Percentiles rank a stretch among this genome's conserved stretches.
Evolutionary conservation across 2,888 invertebrate species (phyloP).

Genomic region (Trissoscelio sp.): DNA sequence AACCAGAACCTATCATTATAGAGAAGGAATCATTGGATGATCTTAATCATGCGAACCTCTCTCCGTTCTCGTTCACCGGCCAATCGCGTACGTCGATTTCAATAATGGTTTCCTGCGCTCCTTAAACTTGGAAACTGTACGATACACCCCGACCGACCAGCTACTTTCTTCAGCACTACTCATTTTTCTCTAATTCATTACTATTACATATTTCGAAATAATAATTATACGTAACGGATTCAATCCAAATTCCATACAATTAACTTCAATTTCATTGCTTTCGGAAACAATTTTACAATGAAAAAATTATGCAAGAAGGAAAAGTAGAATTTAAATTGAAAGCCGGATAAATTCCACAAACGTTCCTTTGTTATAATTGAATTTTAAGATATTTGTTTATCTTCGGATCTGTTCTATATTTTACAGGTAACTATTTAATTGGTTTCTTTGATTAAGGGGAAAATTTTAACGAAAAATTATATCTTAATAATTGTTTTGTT

Average conservation of each 20-base stretch:
- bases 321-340: constrained; percentile 41
- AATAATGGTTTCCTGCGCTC: constrained; percentile 79
- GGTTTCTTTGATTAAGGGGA: no score
- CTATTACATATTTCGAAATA: constrained; percentile 66
- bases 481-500: no score
- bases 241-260: constrained; percentile 62
- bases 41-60: constrained; percentile 83
- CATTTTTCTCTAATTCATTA: constrained; percentile 67
- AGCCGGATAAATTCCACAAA: constrained; percentile 24
- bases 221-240: constrained; percentile 62
- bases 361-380: constrained; percentile 22
- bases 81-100: constrained; percentile 80
- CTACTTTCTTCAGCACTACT: constrained; percentile 62
- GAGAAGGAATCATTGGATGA: constrained; percentile 84
- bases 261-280: constrained; percentile 53
- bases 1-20: constrained; percentile 82
- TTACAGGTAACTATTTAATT: not conserved
- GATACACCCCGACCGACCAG: constrained; percentile 52
- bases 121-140: constrained; percentile 76
- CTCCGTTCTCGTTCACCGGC: constrained; percentile 79
- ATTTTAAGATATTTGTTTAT: constrained; percentile 20
- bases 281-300: constrained; percentile 60
- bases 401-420: not conserved
- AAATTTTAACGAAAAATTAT: no score
- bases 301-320: constrained; percentile 38